Percentiles rank a stretch among this genome's conserved stretches.
These are phyloP conservation scores for Scaptomyza montana DNA, from an alignment of 1,140 invertebrate genomes.

Conservation along the genomic window DNA sequence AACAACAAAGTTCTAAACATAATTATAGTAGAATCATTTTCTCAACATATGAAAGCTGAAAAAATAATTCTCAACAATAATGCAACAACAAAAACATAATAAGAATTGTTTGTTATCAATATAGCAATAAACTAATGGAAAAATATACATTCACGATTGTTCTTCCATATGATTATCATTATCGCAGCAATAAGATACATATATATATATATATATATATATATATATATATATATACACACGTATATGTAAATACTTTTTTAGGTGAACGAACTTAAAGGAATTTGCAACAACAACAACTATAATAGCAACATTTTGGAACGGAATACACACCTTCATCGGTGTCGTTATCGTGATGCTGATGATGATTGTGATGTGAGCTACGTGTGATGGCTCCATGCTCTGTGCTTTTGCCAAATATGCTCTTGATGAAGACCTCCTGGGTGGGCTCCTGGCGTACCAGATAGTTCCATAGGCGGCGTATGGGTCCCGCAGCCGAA, in stretches of 20 bases:
- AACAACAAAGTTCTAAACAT: constrained; percentile 51
- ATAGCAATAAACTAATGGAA: not conserved
- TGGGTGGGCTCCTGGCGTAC: constrained; percentile 96
- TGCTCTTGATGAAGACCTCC: constrained; percentile 97
- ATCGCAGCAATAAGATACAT: constrained; percentile 2
- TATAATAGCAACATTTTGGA: constrained; percentile 36
- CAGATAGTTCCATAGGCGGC: constrained; percentile 96
- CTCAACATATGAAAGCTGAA: not conserved
- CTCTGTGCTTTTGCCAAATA: constrained; percentile 89
- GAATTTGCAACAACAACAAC: constrained; percentile 46
- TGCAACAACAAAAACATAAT: not conserved
- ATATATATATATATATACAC: no score
- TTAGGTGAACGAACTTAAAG: not conserved
- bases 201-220: constrained; percentile 22
- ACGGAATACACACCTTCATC: constrained; percentile 64
- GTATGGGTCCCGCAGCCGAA: constrained; percentile 91
- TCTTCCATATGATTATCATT: not conserved
- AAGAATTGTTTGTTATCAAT: not conserved
- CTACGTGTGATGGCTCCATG: constrained; percentile 42
- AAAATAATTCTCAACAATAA: not conserved
- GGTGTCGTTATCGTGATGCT: constrained; percentile 68
- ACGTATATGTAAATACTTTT: constrained; percentile 63
- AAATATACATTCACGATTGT: no score
- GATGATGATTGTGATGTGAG: constrained; percentile 46
- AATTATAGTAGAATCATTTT: constrained; percentile 1